phyloP scores from a whole-genome alignment of 1,140 invertebrate species.

The Muscidifurax raptorellus region DNA sequence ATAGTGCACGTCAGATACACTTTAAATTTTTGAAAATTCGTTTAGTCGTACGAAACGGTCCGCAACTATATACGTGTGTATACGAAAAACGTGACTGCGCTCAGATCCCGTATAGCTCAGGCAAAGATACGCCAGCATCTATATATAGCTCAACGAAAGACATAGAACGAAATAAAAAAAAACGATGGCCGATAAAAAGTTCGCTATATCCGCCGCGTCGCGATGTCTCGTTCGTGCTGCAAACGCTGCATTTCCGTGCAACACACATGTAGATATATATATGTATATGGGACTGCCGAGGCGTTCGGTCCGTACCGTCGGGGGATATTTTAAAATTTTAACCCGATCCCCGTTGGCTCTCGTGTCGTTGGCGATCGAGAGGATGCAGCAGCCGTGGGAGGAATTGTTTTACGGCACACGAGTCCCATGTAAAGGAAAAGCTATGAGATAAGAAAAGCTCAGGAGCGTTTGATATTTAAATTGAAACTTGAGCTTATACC shows the following conservation, averaged over 20 bases:
- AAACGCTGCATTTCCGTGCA: conserved; percentile 28
- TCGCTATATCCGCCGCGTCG: neutral
- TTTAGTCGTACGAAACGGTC: too few species aligned
- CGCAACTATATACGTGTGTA: neutral
- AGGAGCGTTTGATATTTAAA: neutral
- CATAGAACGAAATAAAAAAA: neutral
- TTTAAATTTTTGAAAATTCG: too few species aligned
- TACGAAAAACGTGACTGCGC: conserved; percentile 17
- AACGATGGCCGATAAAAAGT: neutral
- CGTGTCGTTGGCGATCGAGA: neutral
- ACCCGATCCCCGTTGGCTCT: neutral
- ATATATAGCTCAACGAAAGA: neutral
- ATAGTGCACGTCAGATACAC: too few species aligned
- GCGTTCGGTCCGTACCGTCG: neutral
- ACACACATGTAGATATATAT: neutral
- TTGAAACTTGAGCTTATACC: too few species aligned
- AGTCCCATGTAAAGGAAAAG: neutral
- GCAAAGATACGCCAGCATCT: neutral
- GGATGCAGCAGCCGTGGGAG: neutral
- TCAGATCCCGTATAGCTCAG: neutral
- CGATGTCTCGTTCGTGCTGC: neutral
- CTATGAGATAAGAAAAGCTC: neutral
- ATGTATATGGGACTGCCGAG: neutral
- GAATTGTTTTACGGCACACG: neutral
- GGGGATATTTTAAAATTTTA: conserved; percentile 11